Percentiles rank a stretch among this genome's conserved stretches.
These are phyloP conservation scores for Penaeus chinensis DNA, from an alignment of 1,140 invertebrate genomes.

Conservation along the genomic window DNA sequence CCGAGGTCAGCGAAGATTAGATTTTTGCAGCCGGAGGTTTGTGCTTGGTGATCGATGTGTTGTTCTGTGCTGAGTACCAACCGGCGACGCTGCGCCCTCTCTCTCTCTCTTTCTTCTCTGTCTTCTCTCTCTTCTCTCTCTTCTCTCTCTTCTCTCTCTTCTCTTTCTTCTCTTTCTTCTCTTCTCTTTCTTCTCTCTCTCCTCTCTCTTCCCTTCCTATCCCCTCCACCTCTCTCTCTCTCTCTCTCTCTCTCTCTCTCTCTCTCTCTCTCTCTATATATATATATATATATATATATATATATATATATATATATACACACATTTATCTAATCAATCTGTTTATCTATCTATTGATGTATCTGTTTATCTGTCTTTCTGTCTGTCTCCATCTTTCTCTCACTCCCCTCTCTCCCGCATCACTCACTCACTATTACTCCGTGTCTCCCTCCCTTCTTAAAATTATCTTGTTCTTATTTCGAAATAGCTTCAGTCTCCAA, in stretches of 20 bases:
- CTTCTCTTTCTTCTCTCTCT: constrained; percentile 18
- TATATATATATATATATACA: background rate
- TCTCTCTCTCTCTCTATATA: background rate
- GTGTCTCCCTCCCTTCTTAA: background rate
- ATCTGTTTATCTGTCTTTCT: constrained; percentile 4
- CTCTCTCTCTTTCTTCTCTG: constrained; percentile 10
- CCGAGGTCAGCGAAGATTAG: too few relatives aligned
- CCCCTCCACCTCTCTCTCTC: background rate
- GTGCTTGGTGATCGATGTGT: too few relatives aligned
- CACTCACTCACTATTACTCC: background rate
- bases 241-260: constrained; percentile 2
- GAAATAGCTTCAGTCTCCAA: too few relatives aligned
- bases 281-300: background rate
- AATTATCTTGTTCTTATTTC: too few relatives aligned
- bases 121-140: constrained; percentile 8
- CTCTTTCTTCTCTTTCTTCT: constrained; percentile 6
- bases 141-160: constrained; percentile 19
- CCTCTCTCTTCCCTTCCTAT: background rate
- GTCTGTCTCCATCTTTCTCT: background rate
- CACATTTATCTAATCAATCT: background rate
- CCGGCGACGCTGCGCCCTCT: background rate
- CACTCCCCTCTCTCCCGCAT: background rate
- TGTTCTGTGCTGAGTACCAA: background rate
- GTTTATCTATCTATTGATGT: too few relatives aligned
- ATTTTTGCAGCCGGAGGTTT: too few relatives aligned